Base-by-base conservation (phyloP, 2,888 invertebrate genomes). In the Electrophaes corylata region DNA sequence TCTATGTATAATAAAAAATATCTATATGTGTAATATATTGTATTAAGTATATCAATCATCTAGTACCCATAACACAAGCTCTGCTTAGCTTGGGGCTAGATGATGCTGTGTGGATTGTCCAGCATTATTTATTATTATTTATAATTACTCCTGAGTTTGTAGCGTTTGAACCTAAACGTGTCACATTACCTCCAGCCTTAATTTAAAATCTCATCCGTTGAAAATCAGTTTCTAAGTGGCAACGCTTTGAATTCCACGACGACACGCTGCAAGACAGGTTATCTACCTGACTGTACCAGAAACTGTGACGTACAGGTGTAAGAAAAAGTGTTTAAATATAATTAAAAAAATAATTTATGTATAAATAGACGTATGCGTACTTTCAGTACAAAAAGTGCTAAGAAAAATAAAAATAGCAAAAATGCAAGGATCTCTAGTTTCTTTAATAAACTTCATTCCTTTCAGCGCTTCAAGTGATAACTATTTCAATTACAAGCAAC, bases 401-500 rank as follows among this genome's bases (percentile, higher is more conserved):
- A 3, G 1, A 20, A 4, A 20, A 20, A 20, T 20, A 20, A 20
- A n/a, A n/a, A n/a, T n/a, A n/a, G n/a, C n/a, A n/a, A n/a, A n/a
- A n/a, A n/a, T n/a, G n/a, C n/a, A n/a, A n/a, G n/a, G n/a, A 29
- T 29, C 10, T 10, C 26, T 10, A 10, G 10, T 29, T 1, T 29
- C 26, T 2, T n/a, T 48, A 57, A 47, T 43, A 33, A 41, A 52
- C 43, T 29, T 31, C 11, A 29, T 39, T 37, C 48, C 45, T 33
- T 10, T 53, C 53, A 61, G 39, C 46, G 51, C 59, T 52, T 50
- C 3, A 40, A 57, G 45, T 54, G 26, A 57, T 64, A 58, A 58
- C 57, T 59, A 68, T 61, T 67, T 68, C 51, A 64, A 65, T 68
- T 63, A 57, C 52, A 46, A 46, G 41, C 54, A 64, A 67, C 62